Evolutionary conservation across 2,113 vertebrate genomes (phyloP), one percentile per base, ranked within the genome.

Genomic region (Hassar affinis): DNA sequence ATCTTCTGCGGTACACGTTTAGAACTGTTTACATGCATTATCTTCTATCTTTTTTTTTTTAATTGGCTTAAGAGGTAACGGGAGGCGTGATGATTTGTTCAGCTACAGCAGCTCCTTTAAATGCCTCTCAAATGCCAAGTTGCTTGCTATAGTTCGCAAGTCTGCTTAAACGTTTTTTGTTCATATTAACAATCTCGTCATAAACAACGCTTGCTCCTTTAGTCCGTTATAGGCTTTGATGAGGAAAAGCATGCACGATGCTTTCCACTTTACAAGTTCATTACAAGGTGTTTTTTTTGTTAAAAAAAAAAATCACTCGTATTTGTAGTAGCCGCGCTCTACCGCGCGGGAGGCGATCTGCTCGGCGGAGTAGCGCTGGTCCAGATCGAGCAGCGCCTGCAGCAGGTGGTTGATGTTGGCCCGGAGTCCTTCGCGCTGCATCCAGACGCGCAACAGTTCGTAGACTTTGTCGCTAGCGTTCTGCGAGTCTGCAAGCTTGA

Each of bases 351-450:
- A 90, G 77, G 93, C 92, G 74, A 95, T 94, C 85, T 87, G 88
- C 87, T 95, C 94, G 0, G 94, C 94, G 0, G 94, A 93, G 87
- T 92, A 90, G 17, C 92, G 91, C 91, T 95, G 94, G 89, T 94
- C 93, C 88, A 95, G 88, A 8, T 88, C 90, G 0, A 94, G 89
- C 86, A 95, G 82, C n/a, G 90, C 88, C 0, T 93, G 80, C 7
- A 95, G 59, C 84, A 95, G 92, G 85, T 90, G 76, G 84, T 94
- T 95, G 89, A 95, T 95, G 90, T 94, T 91, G 0, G 94, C 94
- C 17, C 92, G 93, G 0, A 93, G 93, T 20, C 94, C 94, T 85
- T 93, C 92, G 35, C 88, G 89, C 88, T 95, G 94, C 94, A 94
- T 94, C 94, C 94, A 95, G 85, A 87, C 91, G 82, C 92, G 92